A percentile compares a stretch with the other conserved stretches of the same genome.
Conservation (phyloP, 1,140 invertebrate genomes). For the Zaprionus kolodkinae region DNA sequence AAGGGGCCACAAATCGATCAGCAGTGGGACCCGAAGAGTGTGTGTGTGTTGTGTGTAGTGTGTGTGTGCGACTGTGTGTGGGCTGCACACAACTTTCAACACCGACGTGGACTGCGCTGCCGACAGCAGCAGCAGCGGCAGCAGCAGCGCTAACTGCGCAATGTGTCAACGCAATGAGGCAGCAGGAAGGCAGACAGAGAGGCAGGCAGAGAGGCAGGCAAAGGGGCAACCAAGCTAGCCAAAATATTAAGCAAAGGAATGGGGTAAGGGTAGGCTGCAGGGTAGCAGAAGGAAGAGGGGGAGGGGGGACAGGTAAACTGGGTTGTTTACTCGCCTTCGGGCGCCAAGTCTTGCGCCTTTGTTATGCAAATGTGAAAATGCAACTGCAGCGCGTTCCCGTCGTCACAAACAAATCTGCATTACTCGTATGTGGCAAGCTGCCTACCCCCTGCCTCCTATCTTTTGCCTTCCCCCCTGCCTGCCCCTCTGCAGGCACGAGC, state of each 20-base stretch:
- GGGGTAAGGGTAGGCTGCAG: not conserved
- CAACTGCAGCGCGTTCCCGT: slow-evolving; percentile 53
- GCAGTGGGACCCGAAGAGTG: slow-evolving; percentile 36
- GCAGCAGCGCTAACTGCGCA: slow-evolving; percentile 24
- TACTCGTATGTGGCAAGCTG: slow-evolving; percentile 39
- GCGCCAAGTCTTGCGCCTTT: slow-evolving; percentile 69
- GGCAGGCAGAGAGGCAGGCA: not conserved
- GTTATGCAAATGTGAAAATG: slow-evolving; percentile 67
- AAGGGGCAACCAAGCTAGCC: not conserved
- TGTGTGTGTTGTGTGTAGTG: slow-evolving; percentile 15
- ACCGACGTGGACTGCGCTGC: not conserved
- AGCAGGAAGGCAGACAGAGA: slow-evolving; percentile 22
- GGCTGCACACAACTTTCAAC: slow-evolving; percentile 34
- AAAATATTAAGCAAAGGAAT: not conserved
- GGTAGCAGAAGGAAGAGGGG: not conserved
- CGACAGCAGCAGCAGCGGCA: too few species aligned
- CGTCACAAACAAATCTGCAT: slow-evolving; percentile 33
- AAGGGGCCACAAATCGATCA: slow-evolving; percentile 73
- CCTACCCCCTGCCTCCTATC: not conserved
- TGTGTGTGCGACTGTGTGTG: slow-evolving; percentile 38
- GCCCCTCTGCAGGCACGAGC: slow-evolving; percentile 22
- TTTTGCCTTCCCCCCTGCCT: too few species aligned
- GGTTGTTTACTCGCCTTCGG: slow-evolving; percentile 57
- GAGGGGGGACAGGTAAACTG: not conserved
- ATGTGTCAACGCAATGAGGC: slow-evolving; percentile 56